phyloP scores from a whole-genome alignment of 2,888 invertebrate genomes.

The Anaspis maculata region DNA sequence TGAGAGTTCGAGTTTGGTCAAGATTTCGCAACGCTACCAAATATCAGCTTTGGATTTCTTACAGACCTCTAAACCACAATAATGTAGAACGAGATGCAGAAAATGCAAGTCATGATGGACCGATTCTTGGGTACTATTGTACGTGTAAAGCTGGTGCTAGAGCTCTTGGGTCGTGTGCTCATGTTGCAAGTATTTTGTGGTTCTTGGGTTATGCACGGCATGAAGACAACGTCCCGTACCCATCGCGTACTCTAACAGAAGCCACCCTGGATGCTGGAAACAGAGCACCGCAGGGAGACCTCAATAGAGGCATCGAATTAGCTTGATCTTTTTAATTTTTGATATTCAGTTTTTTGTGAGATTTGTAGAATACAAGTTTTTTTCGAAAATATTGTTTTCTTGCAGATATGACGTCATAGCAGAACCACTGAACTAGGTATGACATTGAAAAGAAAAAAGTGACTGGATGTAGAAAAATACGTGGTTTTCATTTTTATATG shows the following conservation, averaged over 20 bases:
- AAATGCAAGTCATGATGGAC: not conserved
- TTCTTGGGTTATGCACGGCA: constrained; percentile 6
- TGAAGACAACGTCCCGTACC: not conserved
- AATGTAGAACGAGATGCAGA: not conserved
- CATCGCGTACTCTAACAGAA: not conserved
- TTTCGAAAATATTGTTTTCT: no score
- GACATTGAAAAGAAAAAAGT: no score
- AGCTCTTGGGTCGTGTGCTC: constrained; percentile 7
- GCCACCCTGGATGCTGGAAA: not conserved
- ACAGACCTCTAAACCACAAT: constrained; percentile 4
- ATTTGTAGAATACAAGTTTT: no score
- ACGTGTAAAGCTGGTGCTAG: constrained; percentile 8
- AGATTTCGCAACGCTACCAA: no score
- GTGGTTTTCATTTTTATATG: no score
- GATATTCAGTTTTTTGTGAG: no score
- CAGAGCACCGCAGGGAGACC: not conserved
- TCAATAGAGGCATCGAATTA: no score
- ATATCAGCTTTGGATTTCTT: no score
- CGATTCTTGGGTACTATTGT: constrained; percentile 6
- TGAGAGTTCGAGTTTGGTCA: constrained; percentile 2
- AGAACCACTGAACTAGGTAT: no score
- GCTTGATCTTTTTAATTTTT: no score
- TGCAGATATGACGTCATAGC: no score
- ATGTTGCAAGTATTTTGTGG: constrained; percentile 8
- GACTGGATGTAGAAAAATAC: no score